Conservation (phyloP, 2,113 vertebrate species). For the Tricholaema leucomelas region DNA sequence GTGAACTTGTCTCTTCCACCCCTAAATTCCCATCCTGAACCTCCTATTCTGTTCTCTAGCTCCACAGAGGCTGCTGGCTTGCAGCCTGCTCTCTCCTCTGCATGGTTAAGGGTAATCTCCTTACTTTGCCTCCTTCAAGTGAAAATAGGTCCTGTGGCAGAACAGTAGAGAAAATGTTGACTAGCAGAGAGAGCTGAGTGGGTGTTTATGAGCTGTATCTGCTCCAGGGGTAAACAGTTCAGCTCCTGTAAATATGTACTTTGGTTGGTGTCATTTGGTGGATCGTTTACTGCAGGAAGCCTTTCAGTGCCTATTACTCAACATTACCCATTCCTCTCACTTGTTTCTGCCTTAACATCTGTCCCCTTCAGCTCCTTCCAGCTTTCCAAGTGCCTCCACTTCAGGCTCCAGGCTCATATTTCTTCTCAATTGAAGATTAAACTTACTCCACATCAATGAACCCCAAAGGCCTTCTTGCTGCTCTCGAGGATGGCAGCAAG, state of each 20-base stretch:
- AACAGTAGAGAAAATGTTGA: neutral
- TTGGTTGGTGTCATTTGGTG: neutral
- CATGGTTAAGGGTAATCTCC: neutral
- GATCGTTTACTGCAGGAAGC: neutral
- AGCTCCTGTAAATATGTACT: conserved; percentile 5
- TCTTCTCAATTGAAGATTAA: neutral
- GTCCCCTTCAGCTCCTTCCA: neutral
- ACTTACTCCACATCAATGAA: neutral
- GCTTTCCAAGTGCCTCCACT: neutral
- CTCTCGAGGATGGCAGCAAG: neutral
- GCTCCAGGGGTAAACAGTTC: conserved; percentile 45
- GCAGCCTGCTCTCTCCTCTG: neutral
- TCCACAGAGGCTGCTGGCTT: neutral
- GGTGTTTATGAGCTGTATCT: neutral
- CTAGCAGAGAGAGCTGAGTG: neutral
- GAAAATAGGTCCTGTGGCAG: neutral
- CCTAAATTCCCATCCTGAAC: neutral
- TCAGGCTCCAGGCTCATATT: neutral
- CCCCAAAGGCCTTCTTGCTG: neutral
- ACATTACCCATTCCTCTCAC: neutral
- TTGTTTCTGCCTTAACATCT: neutral
- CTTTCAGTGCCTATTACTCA: neutral
- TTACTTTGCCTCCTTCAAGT: neutral
- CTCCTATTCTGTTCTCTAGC: neutral
- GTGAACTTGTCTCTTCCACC: neutral